phyloP scores from a whole-genome alignment of 2,888 invertebrate species.

The Heteromyza rotundicornis region DNA sequence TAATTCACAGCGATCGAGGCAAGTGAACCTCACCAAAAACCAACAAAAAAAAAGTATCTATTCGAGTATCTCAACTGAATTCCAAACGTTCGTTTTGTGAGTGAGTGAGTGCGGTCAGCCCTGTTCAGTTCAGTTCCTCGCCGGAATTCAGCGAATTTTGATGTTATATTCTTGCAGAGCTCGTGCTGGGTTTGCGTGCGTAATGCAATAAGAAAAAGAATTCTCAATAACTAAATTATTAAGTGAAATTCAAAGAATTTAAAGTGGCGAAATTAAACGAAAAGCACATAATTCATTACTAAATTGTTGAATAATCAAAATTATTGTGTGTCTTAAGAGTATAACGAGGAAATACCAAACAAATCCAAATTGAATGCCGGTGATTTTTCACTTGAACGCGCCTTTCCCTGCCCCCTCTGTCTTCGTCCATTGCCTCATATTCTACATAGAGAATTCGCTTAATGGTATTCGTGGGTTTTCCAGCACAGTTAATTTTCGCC shows the following conservation, averaged over 20 bases:
- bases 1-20: neutral
- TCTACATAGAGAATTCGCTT: neutral
- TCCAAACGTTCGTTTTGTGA: neutral
- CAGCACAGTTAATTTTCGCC: too few species aligned
- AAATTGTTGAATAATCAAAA: neutral
- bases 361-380: constrained; percentile 5
- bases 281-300: neutral
- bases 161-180: constrained; percentile 37
- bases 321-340: too few species aligned
- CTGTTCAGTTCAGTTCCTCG: constrained; percentile 43
- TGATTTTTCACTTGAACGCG: constrained; percentile 24
- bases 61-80: neutral
- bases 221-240: too few species aligned
- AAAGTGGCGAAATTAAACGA: neutral
- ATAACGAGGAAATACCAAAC: too few species aligned
- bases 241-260: neutral
- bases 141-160: constrained; percentile 44
- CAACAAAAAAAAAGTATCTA: neutral
- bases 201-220: neutral
- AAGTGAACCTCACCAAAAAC: neutral
- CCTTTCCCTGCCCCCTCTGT: neutral
- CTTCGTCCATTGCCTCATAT: neutral
- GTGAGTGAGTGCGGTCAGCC: neutral
- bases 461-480: neutral
- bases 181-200: constrained; percentile 18